Percentiles rank a stretch among this genome's conserved stretches.
Evolutionary conservation across 2,888 invertebrate species (phyloP).

Genomic region (Brenthis daphne): DNA sequence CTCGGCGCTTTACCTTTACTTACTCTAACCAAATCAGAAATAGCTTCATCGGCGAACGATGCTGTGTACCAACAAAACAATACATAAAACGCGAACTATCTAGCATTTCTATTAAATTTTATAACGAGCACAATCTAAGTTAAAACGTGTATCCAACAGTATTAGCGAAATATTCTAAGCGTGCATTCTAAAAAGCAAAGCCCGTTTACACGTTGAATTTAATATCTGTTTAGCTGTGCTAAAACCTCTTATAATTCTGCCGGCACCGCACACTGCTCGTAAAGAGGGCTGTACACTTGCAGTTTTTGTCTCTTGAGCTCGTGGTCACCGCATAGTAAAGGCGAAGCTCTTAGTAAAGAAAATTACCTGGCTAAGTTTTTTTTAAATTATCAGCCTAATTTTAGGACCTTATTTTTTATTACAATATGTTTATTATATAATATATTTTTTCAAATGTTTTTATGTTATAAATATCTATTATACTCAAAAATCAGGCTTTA

Average conservation of each 20-base stretch:
- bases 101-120: background rate
- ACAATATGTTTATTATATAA: too few species aligned
- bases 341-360: conserved; percentile 38
- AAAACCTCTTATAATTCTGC: conserved; percentile 73
- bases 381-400: too few species aligned
- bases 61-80: too few species aligned
- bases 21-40: too few species aligned
- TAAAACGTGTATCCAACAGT: conserved; percentile 21
- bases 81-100: too few species aligned
- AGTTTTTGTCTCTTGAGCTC: conserved; percentile 71
- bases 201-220: conserved; percentile 53
- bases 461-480: too few species aligned
- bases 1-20: too few species aligned
- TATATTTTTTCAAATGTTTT: too few species aligned
- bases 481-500: too few species aligned
- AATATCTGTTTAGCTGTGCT: conserved; percentile 62
- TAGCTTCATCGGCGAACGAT: too few species aligned
- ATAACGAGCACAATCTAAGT: conserved; percentile 4
- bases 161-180: conserved; percentile 47
- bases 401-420: too few species aligned
- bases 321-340: conserved; percentile 79
- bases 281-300: conserved; percentile 70
- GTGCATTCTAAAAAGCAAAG: conserved; percentile 44
- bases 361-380: too few species aligned
- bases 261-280: conserved; percentile 59